Conservation (phyloP, 2,797 vertebrate genomes). For the Alectoris magna region DNA sequence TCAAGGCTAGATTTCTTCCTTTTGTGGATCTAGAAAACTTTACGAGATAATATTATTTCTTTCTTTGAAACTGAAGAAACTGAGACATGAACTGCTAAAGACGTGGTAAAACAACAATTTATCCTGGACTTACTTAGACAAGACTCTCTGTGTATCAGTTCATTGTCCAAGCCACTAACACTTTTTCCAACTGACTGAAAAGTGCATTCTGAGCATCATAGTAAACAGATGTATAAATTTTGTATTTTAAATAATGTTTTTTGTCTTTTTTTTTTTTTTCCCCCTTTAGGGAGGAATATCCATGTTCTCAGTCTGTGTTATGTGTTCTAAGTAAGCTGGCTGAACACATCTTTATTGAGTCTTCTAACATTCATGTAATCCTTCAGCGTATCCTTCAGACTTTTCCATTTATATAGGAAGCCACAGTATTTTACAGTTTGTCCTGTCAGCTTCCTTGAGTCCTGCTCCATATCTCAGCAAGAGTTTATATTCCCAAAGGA, state of each 20-base stretch:
- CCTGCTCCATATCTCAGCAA: not conserved
- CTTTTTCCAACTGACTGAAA: not conserved
- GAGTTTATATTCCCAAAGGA: not conserved
- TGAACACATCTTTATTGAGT: not conserved
- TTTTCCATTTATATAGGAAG: not conserved
- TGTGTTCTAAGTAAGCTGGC: not conserved
- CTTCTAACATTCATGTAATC: not conserved
- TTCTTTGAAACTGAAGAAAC: not conserved
- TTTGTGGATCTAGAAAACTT: not conserved
- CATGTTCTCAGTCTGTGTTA: not conserved
- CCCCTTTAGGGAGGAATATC: fast-evolving
- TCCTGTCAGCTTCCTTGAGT: conserved; percentile 7
- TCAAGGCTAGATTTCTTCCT: not conserved
- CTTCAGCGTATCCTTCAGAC: not conserved
- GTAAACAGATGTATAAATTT: not conserved
- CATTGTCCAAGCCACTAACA: not conserved
- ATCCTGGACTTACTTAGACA: not conserved
- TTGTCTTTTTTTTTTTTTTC: not conserved
- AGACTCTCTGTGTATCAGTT: not conserved
- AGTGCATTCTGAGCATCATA: not conserved
- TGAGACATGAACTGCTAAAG: not conserved
- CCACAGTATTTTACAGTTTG: not conserved
- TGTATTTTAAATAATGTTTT: not conserved
- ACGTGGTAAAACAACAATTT: not conserved
- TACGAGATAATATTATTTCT: not conserved